phyloP scores from a whole-genome alignment of 1,140 invertebrate genomes.

The Lordiphosa clarofinis region DNA sequence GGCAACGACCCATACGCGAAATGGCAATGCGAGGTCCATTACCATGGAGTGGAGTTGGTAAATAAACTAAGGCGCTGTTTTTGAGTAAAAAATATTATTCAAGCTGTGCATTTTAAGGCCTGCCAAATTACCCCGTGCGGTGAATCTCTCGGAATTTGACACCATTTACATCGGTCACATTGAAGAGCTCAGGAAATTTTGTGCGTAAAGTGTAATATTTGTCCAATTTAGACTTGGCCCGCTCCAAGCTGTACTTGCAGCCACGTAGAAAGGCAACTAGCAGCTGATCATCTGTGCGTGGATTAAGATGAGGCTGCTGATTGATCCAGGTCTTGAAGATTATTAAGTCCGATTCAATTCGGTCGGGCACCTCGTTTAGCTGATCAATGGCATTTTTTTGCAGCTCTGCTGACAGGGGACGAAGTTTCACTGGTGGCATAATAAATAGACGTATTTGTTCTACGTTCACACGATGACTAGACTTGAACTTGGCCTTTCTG shows the following conservation, averaged over 20 bases:
- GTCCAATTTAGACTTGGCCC: conserved; percentile 84
- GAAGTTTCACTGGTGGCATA: conserved; percentile 59
- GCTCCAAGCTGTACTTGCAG: conserved; percentile 85
- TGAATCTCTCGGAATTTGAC: conserved; percentile 79
- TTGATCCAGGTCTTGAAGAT: conserved; percentile 83
- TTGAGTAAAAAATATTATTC: neutral
- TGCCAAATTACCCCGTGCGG: conserved; percentile 81
- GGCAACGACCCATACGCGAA: conserved; percentile 35
- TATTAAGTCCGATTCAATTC: conserved; percentile 81
- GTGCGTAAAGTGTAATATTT: conserved; percentile 83
- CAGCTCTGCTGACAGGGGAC: conserved; percentile 74
- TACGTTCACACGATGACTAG: no score
- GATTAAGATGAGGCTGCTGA: conserved; percentile 83
- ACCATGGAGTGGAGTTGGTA: conserved; percentile 70
- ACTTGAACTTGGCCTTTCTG: conserved; percentile 25
- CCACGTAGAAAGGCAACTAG: conserved; percentile 83
- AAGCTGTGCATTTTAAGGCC: no score
- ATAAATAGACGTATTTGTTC: conserved; percentile 6
- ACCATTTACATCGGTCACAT: conserved; percentile 63
- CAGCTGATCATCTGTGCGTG: conserved; percentile 82
- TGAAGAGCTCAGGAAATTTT: conserved; percentile 82
- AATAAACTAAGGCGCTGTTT: conserved; percentile 40
- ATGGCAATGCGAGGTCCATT: conserved; percentile 54
- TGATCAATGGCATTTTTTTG: conserved; percentile 80
- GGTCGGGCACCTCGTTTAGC: conserved; percentile 82